Conservation (phyloP, 1,140 invertebrate species). For the Battus philenor region DNA sequence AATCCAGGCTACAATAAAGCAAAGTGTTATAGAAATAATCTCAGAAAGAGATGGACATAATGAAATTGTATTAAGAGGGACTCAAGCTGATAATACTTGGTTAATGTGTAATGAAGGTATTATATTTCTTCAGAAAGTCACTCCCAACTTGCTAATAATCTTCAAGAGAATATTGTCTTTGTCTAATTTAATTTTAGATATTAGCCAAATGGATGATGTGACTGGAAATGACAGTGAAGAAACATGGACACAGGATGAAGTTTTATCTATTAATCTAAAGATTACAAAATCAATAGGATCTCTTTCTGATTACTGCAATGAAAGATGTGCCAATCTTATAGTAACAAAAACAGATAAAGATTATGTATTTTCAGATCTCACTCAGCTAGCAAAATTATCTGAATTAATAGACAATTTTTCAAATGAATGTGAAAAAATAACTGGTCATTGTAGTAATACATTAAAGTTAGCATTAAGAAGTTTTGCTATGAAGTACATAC, state of each 20-base stretch:
- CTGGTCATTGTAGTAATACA: conserved; percentile 86
- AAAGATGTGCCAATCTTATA: conserved; percentile 90
- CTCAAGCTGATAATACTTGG: conserved; percentile 80
- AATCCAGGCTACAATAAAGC: conserved; percentile 92
- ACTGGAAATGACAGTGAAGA: conserved; percentile 79
- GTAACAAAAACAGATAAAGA: conserved; percentile 84
- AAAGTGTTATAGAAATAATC: conserved; percentile 88
- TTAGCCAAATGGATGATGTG: conserved; percentile 74
- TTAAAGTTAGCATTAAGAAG: conserved; percentile 90
- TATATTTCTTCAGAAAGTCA: conserved; percentile 84
- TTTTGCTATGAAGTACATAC: conserved; percentile 93
- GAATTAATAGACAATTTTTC: conserved; percentile 89
- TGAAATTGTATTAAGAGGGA: conserved; percentile 80
- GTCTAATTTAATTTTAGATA: conserved; percentile 82
- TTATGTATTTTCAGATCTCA: conserved; percentile 79
- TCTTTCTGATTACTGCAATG: conserved; percentile 94
- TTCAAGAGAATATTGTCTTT: conserved; percentile 81
- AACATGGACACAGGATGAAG: conserved; percentile 83
- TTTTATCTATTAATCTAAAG: conserved; percentile 80
- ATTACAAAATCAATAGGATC: conserved; percentile 86
- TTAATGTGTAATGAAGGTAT: conserved; percentile 88
- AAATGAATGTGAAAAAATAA: conserved; percentile 84
- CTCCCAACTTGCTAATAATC: conserved; percentile 79
- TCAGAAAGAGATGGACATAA: conserved; percentile 80
- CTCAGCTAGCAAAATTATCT: conserved; percentile 87